Evolutionary conservation across 2,888 invertebrate genomes (phyloP), one percentile per base, ranked within the genome.

Genomic region (Eristalis pertinax): DNA sequence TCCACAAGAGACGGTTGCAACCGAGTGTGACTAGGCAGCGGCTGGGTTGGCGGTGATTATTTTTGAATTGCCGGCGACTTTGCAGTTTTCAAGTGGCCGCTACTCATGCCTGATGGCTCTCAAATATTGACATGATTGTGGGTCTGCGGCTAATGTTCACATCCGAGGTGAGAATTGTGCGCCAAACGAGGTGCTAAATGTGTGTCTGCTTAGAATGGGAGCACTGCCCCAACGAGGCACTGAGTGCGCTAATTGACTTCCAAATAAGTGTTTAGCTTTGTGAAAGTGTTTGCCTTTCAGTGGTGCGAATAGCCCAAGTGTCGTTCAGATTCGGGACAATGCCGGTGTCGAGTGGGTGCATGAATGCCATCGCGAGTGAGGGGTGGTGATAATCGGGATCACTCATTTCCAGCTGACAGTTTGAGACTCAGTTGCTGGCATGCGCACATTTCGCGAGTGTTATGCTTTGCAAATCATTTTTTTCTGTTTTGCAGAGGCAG

Each of bases 61-160:
- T 50, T 19, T 50, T 50, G 50, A n/a, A 19, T 50, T 50, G 60
- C 60, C n/a, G 60, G 60, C 60, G 4, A 60, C 13, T 26, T 60
- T 60, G 60, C 26, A 50, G 50, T 24, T 60, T 29, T 60, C 26
- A 50, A 19, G 50, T n/a, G 50, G 19, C 50, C 50, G 50, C 50
- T 24, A 24, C 60, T 60, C 24, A 56, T n/a, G 56, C 56, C 19
- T 2, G 56, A 56, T 56, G 56, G 8, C 24, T 13, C 1, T 13
- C 58, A 70, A 63, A 70, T 70, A 64, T 77, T 77, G 63, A 77
- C 77, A 77, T 3, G 63, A 60, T 63, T 63, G 69, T 24, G 43
- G 15, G 5, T 60, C 24, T 58, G 58, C 11, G 11, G 5, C 50
- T 68, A 68, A 29, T 50, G 50, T 56, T 56, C 56, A 56, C 68